phyloP scores from a whole-genome alignment of 2,888 invertebrate genomes.

The Osmoderma eremita region DNA sequence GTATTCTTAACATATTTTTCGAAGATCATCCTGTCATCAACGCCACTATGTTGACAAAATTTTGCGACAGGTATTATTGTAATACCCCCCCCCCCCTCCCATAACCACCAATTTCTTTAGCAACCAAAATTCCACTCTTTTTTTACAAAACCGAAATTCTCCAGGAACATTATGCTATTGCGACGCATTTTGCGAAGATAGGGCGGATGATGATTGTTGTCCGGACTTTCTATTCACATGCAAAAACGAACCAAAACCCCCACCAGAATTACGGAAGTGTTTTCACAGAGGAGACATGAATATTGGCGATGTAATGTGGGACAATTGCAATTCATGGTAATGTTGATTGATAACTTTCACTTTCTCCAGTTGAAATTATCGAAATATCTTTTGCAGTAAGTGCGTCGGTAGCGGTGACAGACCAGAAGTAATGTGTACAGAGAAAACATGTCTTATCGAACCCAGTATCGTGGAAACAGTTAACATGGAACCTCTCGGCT shows the following conservation, averaged over 20 bases:
- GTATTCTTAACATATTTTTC: no score
- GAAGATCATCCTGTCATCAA: no score
- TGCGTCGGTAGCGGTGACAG: slow-evolving; percentile 63
- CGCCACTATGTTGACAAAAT: no score
- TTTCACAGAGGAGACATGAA: slow-evolving; percentile 70
- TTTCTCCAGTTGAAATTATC: not conserved
- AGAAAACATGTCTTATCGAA: slow-evolving; percentile 80
- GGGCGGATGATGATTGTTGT: slow-evolving; percentile 84
- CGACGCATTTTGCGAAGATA: slow-evolving; percentile 86
- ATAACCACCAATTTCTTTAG: not conserved
- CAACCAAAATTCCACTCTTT: not conserved
- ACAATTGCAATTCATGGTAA: slow-evolving; percentile 83
- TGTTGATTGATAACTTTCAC: slow-evolving; percentile 1
- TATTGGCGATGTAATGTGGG: slow-evolving; percentile 66
- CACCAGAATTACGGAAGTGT: slow-evolving; percentile 52
- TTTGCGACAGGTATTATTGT: no score
- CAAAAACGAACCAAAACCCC: slow-evolving; percentile 61
- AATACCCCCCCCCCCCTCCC: no score
- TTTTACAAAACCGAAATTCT: not conserved
- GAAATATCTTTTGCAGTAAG: slow-evolving; percentile 62
- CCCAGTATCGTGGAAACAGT: slow-evolving; percentile 74
- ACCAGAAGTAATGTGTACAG: slow-evolving; percentile 71
- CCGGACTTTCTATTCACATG: slow-evolving; percentile 89
- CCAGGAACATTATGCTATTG: slow-evolving; percentile 91
- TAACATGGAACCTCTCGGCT: slow-evolving; percentile 72